phyloP scores from a whole-genome alignment of 2,888 invertebrate species.

The Eupithecia centaureata region DNA sequence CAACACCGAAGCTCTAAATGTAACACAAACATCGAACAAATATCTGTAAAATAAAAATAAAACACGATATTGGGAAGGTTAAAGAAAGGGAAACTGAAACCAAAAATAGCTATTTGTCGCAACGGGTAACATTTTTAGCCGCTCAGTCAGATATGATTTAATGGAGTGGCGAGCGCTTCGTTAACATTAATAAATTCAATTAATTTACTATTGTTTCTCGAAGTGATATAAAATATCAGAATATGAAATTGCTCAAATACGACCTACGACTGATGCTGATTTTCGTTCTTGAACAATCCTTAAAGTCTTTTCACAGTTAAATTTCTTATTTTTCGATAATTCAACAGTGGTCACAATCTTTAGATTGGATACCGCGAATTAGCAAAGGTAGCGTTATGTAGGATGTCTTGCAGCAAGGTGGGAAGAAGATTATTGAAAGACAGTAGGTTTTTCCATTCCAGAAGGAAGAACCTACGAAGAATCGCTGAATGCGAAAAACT shows the following conservation, averaged over 20 bases:
- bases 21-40: background rate
- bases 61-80: slow-evolving; percentile 16
- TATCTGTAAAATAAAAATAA: background rate
- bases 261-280: too few relatives aligned
- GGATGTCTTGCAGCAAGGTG: background rate
- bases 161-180: slow-evolving; percentile 75
- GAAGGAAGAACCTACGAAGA: too few relatives aligned
- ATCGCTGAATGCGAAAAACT: too few relatives aligned
- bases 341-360: background rate
- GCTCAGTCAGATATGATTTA: slow-evolving; percentile 81
- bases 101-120: slow-evolving; percentile 65
- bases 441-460: too few relatives aligned
- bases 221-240: too few relatives aligned
- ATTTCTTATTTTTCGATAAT: background rate
- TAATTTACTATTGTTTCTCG: slow-evolving; percentile 51
- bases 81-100: slow-evolving; percentile 51
- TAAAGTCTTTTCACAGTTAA: background rate
- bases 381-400: background rate
- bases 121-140: slow-evolving; percentile 72
- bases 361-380: background rate
- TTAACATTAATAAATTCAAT: slow-evolving; percentile 78
- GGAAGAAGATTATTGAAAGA: background rate
- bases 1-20: background rate
- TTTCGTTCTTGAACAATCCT: too few relatives aligned
- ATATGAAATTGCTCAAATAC: too few relatives aligned